A percentile compares a stretch with the other conserved stretches of the same genome.
Conservation (phyloP, 2,113 vertebrate species). For the Chascanopsetta lugubris region DNA sequence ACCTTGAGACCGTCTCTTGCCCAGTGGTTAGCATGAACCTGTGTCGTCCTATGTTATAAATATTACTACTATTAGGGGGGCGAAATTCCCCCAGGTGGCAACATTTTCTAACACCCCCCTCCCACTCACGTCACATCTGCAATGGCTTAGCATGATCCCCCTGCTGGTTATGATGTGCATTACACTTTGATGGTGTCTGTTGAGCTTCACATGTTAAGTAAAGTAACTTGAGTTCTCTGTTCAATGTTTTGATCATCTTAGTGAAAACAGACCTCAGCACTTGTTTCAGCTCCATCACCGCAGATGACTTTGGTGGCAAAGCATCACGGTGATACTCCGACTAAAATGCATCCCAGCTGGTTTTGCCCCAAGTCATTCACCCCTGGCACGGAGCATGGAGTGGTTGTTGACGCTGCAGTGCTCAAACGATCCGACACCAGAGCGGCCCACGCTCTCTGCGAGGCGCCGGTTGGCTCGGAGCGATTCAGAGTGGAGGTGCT, state of each 20-base stretch:
- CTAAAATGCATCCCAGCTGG: constrained; percentile 50
- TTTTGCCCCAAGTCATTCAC: constrained; percentile 59
- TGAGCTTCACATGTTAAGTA: too few relatives aligned
- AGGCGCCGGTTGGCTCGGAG: constrained; percentile 14
- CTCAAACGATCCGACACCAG: constrained; percentile 31
- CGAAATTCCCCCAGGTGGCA: too few relatives aligned
- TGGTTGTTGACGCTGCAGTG: constrained; percentile 64
- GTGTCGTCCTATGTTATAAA: too few relatives aligned
- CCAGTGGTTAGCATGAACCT: too few relatives aligned
- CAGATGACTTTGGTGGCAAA: constrained; percentile 13
- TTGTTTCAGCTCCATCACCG: constrained; percentile 38
- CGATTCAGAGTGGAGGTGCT: neutral
- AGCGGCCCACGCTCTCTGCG: constrained; percentile 18
- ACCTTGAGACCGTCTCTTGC: too few relatives aligned
- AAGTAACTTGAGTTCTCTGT: too few relatives aligned
- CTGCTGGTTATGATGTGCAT: too few relatives aligned
- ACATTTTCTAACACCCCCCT: too few relatives aligned
- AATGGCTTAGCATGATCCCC: too few relatives aligned
- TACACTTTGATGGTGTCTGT: too few relatives aligned
- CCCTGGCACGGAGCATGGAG: constrained; percentile 44
- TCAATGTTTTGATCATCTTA: neutral
- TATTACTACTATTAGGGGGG: too few relatives aligned
- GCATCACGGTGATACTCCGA: neutral
- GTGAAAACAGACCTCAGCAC: neutral
- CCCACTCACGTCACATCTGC: too few relatives aligned